A percentile compares a stretch with the other conserved stretches of the same genome.
Evolutionary conservation across 2,797 vertebrate species (phyloP).

Genomic region (Serranus cabrilla): DNA sequence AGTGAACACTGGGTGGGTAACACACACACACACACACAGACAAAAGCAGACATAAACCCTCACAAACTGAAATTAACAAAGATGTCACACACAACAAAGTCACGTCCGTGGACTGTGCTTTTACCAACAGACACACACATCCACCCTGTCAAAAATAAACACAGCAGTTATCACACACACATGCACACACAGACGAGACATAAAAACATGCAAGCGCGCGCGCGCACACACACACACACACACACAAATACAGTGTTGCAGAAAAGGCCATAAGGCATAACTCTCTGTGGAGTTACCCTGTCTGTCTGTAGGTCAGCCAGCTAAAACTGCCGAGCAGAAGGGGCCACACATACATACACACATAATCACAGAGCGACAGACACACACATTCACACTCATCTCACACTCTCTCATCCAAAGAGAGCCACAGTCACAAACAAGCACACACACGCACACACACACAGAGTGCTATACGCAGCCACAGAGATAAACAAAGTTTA

Average conservation of each 20-base stretch:
- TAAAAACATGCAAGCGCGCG: background rate
- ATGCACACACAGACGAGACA: background rate
- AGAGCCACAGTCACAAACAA: slow-evolving; percentile 6
- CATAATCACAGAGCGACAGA: slow-evolving; percentile 6
- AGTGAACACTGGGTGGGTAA: background rate
- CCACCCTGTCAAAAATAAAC: slow-evolving; percentile 10
- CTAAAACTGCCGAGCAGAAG: slow-evolving; percentile 67
- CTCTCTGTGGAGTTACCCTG: slow-evolving; percentile 52
- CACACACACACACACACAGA: background rate
- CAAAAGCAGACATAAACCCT: background rate
- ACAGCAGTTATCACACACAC: background rate
- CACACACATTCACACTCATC: slow-evolving; percentile 4
- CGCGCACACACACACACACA: background rate
- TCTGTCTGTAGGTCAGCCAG: slow-evolving; percentile 66
- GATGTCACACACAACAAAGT: slow-evolving; percentile 24
- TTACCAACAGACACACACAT: slow-evolving; percentile 10
- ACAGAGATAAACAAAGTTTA: slow-evolving; percentile 16
- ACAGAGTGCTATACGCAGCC: slow-evolving; percentile 7
- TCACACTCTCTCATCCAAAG: slow-evolving; percentile 22
- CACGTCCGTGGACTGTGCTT: background rate
- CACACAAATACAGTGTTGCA: slow-evolving; percentile 18
- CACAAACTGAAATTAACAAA: slow-evolving; percentile 8
- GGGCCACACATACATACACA: slow-evolving; percentile 41
- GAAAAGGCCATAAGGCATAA: slow-evolving; percentile 63
- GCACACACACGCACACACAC: slow-evolving; percentile 2